Percentiles rank a stretch among this genome's conserved stretches.
phyloP scores from a whole-genome alignment of 1,140 invertebrate species.

The Ips nitidus region DNA sequence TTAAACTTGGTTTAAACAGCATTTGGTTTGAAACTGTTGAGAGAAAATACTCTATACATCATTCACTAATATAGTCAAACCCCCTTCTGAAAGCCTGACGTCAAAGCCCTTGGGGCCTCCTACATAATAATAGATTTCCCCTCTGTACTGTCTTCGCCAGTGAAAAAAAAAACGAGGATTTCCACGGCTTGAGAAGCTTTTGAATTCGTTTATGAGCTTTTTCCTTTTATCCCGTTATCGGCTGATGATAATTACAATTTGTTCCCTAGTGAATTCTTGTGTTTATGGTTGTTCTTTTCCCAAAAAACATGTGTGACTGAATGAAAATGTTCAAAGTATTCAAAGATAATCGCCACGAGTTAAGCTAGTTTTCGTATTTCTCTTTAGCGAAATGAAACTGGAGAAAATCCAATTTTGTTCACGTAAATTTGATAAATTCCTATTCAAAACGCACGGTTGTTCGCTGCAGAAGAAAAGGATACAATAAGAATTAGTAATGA shows the following conservation, averaged over 20 bases:
- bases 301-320: not conserved
- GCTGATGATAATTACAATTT: not conserved
- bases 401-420: conserved; percentile 20
- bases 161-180: not conserved
- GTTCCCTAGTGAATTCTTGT: not conserved
- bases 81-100: too few relatives aligned
- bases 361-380: conserved; percentile 27
- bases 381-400: conserved; percentile 22
- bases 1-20: too few relatives aligned
- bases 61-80: too few relatives aligned
- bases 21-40: too few relatives aligned
- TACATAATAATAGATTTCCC: conserved; percentile 10
- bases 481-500: conserved; percentile 24
- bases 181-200: not conserved
- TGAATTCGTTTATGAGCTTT: conserved; percentile 5
- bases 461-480: conserved; percentile 22
- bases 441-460: conserved; percentile 25
- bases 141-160: conserved; percentile 5
- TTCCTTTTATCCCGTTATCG: conserved; percentile 1
- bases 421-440: conserved; percentile 32
- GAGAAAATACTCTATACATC: too few relatives aligned
- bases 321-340: conserved; percentile 12
- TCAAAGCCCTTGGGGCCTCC: not conserved
- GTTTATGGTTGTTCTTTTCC: not conserved
- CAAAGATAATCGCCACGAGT: conserved; percentile 21